Percentiles rank a stretch among this genome's conserved stretches.
phyloP scores from a whole-genome alignment of 2,888 invertebrate genomes.

The Allophyes oxyacanthae region DNA sequence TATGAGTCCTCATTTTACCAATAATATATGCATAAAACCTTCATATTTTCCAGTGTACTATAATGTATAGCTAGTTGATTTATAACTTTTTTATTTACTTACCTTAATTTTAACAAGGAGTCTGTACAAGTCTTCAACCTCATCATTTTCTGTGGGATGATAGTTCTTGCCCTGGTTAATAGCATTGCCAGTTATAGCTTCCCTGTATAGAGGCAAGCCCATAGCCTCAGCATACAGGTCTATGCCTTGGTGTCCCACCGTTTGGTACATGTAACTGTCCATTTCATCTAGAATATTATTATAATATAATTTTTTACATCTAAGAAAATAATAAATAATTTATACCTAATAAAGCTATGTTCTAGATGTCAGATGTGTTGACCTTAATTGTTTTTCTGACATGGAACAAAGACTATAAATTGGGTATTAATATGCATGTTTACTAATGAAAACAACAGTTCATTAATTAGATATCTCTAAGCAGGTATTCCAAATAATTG shows the following conservation, averaged over 20 bases:
- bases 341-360: too few species aligned
- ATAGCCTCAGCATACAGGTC: slow-evolving; percentile 97
- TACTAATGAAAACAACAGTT: background rate
- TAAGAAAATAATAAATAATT: too few species aligned
- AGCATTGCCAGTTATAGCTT: slow-evolving; percentile 95
- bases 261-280: slow-evolving; percentile 99
- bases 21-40: too few species aligned
- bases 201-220: slow-evolving; percentile 96
- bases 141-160: slow-evolving; percentile 95
- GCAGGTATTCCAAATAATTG: slow-evolving; percentile 34
- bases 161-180: slow-evolving; percentile 94
- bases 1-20: too few species aligned
- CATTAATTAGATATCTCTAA: slow-evolving; percentile 10
- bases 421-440: background rate
- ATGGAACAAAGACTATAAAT: too few species aligned
- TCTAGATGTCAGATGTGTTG: too few species aligned
- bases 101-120: slow-evolving; percentile 94
- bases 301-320: background rate
- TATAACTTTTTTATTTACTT: slow-evolving; percentile 50
- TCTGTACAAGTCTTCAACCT: slow-evolving; percentile 98
- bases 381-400: too few species aligned
- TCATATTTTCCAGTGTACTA: too few species aligned
- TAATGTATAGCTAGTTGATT: background rate
- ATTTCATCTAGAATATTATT: slow-evolving; percentile 91
- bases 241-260: slow-evolving; percentile 98